Evolutionary conservation across 2,888 invertebrate species (phyloP), one percentile per base, ranked within the genome.

Genomic region (Cryptocheilus praepositus): DNA sequence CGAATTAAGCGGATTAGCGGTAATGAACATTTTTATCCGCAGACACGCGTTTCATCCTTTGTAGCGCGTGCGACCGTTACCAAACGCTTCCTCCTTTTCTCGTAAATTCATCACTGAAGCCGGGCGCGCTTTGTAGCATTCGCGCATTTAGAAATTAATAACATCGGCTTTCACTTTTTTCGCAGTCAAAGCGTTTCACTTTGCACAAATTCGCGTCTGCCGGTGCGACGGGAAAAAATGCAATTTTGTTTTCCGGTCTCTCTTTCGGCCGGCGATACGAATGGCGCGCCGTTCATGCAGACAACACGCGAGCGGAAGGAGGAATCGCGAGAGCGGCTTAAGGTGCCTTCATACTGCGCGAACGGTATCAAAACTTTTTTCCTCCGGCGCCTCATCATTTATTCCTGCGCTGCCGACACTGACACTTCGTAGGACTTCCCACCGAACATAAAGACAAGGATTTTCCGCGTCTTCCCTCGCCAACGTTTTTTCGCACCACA

Each of bases 371-470:
- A 72, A 74, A 68, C 67, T 65, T 74, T 70, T 74, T 77, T 66
- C 67, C 64, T 61, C 66, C 44, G 51, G 21, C 60, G 72, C 74
- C 74, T 73, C 77, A 68, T 77, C 72, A 77, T 78, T 77, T 77
- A 77, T 77, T 74, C 77, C 53, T 59, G 64, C 61, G 55, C 67
- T 53, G 61, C 57, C 49, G 71, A 66, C 61, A 36, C 55, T 54
- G 64, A 61, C 51, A 64, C 70, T 74, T 74, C 16, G 53, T 54
- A 54, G 21, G 28, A 18, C 25, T 4, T 25, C 3, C 25, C 25
- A 4, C 25, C 45, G 45, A 45, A 45, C 16, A 45, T 7, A 7
- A 7, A 7, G 45, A 45, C 51, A 11, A 19, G 16, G 51, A 55
- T 55, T 55, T 55, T 36, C 36, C 51, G 51, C 21, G 36, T 3